Conservation (phyloP, 2,888 invertebrate genomes). For the Elysia crispata region DNA sequence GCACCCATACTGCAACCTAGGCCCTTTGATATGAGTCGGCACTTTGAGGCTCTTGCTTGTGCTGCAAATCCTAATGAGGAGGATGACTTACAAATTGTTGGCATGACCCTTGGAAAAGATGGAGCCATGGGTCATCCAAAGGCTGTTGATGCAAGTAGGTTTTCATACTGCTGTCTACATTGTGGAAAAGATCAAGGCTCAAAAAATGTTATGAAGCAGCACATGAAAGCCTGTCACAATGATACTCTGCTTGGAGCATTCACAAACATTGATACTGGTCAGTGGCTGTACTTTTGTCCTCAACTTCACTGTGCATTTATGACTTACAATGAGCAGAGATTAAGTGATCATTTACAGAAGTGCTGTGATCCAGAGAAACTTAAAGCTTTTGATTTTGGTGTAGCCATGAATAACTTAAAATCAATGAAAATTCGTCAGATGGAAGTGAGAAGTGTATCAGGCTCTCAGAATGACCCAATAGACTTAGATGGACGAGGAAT, state of each 20-base stretch:
- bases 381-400: constrained; percentile 42
- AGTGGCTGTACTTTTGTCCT: constrained; percentile 46
- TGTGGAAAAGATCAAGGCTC: constrained; percentile 49
- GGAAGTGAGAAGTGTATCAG: constrained; percentile 26
- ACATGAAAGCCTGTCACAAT: constrained; percentile 47
- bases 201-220: constrained; percentile 42
- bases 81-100: constrained; percentile 45
- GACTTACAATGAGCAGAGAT: constrained; percentile 44
- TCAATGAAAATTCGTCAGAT: constrained; percentile 43
- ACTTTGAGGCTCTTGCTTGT: constrained; percentile 48
- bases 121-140: constrained; percentile 17
- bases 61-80: constrained; percentile 2
- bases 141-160: constrained; percentile 47
- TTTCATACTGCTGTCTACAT: constrained; percentile 48
- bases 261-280: constrained; percentile 43
- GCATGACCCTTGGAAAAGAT: constrained; percentile 42
- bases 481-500: constrained; percentile 45
- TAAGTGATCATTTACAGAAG: constrained; percentile 38
- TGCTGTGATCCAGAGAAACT: constrained; percentile 36
- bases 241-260: constrained; percentile 46
- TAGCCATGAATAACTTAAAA: constrained; percentile 44
- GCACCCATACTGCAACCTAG: background rate
- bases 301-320: constrained; percentile 47
- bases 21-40: constrained; percentile 46
- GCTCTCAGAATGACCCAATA: constrained; percentile 33